Conservation (phyloP, 2,797 vertebrate species). For the Phoebastria nigripes region DNA sequence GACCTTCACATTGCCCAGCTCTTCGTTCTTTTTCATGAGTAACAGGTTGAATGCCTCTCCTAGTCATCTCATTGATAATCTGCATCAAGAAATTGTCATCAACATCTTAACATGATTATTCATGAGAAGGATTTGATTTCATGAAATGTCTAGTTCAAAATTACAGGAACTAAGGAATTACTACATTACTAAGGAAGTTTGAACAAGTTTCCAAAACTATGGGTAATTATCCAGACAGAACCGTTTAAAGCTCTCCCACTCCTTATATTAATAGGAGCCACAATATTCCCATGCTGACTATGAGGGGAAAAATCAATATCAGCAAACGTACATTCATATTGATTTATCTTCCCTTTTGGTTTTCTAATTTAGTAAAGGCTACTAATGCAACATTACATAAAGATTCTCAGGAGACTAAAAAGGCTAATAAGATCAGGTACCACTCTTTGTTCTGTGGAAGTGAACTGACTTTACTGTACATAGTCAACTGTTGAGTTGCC, state of each 20-base stretch:
- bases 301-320: conserved; percentile 62
- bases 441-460: conserved; percentile 8
- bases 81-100: not conserved
- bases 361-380: conserved; percentile 65
- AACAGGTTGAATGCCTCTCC: not conserved
- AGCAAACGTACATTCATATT: conserved; percentile 49
- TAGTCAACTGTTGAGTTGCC: not conserved
- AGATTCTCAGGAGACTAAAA: conserved; percentile 46
- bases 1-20: not conserved
- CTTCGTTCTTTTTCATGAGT: not conserved
- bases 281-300: conserved; percentile 47
- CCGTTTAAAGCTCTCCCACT: conserved; percentile 32
- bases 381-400: conserved; percentile 55
- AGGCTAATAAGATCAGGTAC: conserved; percentile 2
- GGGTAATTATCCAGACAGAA: conserved; percentile 37
- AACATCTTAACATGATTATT: not conserved
- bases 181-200: not conserved
- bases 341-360: conserved; percentile 60
- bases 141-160: conserved; percentile 7
- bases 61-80: not conserved
- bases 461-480: not conserved
- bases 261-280: conserved; percentile 30
- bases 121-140: not conserved
- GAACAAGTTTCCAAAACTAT: conserved; percentile 9
- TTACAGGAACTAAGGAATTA: not conserved